Evolutionary conservation across 2,113 vertebrate species (phyloP), one percentile per base, ranked within the genome.

Genomic region (Oncorhynchus kisutch): DNA sequence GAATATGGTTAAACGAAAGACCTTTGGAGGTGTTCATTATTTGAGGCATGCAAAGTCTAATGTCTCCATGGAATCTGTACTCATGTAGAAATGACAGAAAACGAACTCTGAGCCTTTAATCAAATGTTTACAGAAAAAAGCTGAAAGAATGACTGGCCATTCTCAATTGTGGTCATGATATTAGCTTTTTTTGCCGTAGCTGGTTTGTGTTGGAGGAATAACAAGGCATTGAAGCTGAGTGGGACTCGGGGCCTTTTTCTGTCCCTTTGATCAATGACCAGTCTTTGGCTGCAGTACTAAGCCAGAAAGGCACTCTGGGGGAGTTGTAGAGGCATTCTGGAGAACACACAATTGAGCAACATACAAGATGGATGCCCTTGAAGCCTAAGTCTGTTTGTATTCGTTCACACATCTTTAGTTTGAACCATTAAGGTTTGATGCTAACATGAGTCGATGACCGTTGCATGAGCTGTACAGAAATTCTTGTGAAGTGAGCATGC

Each of bases 261-360:
- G 48, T 70, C 16, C 31, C 67, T 20, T 31, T 68, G 67, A 68
- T 68, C 27, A 39, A 68, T 34, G 29, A 20, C 67, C 31, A 20
- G 7, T n/a, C 67, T n/a, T 29, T 39, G 48, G 51, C 27, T 27
- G 54, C 45, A 29, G 39, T 18, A 25, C 67, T 70, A 51, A 67
- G 62, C 16, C 24, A 24, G 59, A 62, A 14, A 67, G 13, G 66
- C 31, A 54, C 49, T 71, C 22, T 71, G 68, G 73, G 66, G 45
- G 75, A 72, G 64, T 59, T 34, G 71, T 69, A 73, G 29, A 71
- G 13, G 18, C 70, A 57, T 66, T 73, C 31, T 14, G 59, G 66
- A 74, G 27, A 57, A 27, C 49, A 72, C 67, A n/a, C 25, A 71
- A 73, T 73, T 49, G 51, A 76, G 54, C 6, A 54, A 24, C 4